These are phyloP conservation scores for Mycetomoellerius zeteki DNA, from an alignment of 1,140 invertebrate species.

Conservation along the genomic window DNA sequence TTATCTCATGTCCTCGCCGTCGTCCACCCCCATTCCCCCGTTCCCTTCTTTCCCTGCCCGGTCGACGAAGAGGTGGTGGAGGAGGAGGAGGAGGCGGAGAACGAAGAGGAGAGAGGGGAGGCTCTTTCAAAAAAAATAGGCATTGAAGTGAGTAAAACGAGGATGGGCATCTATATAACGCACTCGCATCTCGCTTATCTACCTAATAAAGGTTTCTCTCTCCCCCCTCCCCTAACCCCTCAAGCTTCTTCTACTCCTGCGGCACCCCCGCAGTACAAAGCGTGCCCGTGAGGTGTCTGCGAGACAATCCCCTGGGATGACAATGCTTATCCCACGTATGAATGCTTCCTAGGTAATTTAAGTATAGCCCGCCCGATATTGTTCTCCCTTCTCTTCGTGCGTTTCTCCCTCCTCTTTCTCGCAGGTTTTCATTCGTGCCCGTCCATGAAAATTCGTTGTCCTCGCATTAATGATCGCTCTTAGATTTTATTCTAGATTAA, in stretches of 20 bases:
- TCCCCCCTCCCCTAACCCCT: conserved; percentile 59
- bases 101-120: conserved; percentile 28
- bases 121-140: conserved; percentile 79
- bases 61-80: conserved; percentile 37
- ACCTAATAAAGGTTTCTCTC: conserved; percentile 83
- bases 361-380: conserved; percentile 66
- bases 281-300: conserved; percentile 81
- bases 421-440: conserved; percentile 43
- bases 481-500: conserved; percentile 36
- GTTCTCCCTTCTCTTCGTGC: background rate
- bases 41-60: conserved; percentile 41
- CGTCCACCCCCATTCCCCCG: conserved; percentile 66
- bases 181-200: conserved; percentile 83
- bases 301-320: conserved; percentile 83
- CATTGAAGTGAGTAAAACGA: conserved; percentile 85
- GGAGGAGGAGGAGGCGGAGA: conserved; percentile 47
- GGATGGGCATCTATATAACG: conserved; percentile 82
- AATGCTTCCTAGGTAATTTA: conserved; percentile 82
- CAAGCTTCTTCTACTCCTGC: conserved; percentile 42
- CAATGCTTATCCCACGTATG: conserved; percentile 83
- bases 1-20: conserved; percentile 80
- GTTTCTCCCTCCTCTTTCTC: conserved; percentile 37
- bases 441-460: conserved; percentile 70
- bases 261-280: conserved; percentile 74
- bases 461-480: conserved; percentile 67